A percentile compares a stretch with the other conserved stretches of the same genome.
phyloP scores from a whole-genome alignment of 2,888 invertebrate species.

The Adineta ricciae region DNA sequence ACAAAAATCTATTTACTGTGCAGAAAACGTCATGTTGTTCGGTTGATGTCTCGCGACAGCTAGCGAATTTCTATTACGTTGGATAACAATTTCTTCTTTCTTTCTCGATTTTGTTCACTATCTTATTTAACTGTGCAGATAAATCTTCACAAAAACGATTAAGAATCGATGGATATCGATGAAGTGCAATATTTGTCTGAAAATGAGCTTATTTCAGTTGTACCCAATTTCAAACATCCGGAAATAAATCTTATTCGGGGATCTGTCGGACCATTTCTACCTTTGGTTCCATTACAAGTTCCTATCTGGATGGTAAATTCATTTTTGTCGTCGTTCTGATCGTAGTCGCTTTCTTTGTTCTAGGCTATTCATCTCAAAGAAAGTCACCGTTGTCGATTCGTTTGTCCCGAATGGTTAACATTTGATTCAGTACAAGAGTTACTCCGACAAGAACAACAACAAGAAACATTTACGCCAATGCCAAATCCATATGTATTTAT shows the following conservation, averaged over 20 bases:
- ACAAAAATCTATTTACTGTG: too few relatives aligned
- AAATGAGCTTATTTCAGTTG: conserved; percentile 67
- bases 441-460: conserved; percentile 32
- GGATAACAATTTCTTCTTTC: background rate
- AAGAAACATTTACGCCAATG: conserved; percentile 29
- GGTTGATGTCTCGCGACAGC: background rate
- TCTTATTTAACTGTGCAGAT: background rate
- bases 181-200: conserved; percentile 72
- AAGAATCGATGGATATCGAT: conserved; percentile 45
- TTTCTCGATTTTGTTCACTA: background rate
- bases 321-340: background rate
- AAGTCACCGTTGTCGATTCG: conserved; percentile 79
- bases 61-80: background rate
- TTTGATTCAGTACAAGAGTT: conserved; percentile 57
- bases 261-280: conserved; percentile 81
- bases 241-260: conserved; percentile 54
- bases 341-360: background rate
- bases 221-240: conserved; percentile 77
- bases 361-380: conserved; percentile 73
- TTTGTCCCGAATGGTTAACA: conserved; percentile 88
- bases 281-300: conserved; percentile 72
- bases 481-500: conserved; percentile 27
- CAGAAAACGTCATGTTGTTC: too few relatives aligned
- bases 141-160: background rate
- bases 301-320: conserved; percentile 75